A percentile compares a stretch with the other conserved stretches of the same genome.
phyloP scores from a whole-genome alignment of 2,797 vertebrate genomes.

The Sebastes glaucus region DNA sequence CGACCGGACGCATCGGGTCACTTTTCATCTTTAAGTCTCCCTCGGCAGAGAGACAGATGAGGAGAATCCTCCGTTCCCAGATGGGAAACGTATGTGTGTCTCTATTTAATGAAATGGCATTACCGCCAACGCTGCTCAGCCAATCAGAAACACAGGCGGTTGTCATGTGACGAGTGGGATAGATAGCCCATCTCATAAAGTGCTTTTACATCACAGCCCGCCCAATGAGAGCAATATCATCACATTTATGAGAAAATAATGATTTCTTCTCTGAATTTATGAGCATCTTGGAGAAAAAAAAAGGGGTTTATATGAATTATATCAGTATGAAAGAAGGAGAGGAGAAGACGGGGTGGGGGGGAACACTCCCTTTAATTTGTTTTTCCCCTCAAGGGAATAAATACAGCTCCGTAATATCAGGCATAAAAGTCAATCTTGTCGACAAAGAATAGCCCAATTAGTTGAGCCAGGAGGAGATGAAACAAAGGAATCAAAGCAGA shows the following conservation, averaged over 20 bases:
- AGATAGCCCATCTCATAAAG: slow-evolving; percentile 76
- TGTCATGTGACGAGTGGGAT: slow-evolving; percentile 70
- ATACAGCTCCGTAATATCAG: slow-evolving; percentile 75
- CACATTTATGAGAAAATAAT: slow-evolving; percentile 86
- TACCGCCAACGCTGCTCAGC: slow-evolving; percentile 39
- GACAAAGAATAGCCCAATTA: slow-evolving; percentile 78
- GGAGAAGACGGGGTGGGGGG: slow-evolving; percentile 11
- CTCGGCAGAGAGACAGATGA: slow-evolving; percentile 48
- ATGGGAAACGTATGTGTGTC: slow-evolving; percentile 50
- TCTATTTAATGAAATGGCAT: slow-evolving; percentile 72
- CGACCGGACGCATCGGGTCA: slow-evolving; percentile 35
- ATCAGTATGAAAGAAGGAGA: slow-evolving; percentile 53
- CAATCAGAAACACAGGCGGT: slow-evolving; percentile 48
- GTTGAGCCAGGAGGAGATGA: slow-evolving; percentile 66
- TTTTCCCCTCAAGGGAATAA: slow-evolving; percentile 76
- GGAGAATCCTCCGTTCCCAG: slow-evolving; percentile 37
- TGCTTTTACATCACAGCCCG: slow-evolving; percentile 70
- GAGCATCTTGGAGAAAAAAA: slow-evolving; percentile 65
- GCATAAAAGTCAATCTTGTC: slow-evolving; percentile 78
- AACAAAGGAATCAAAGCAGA: slow-evolving; percentile 79
- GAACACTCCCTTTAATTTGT: slow-evolving; percentile 76
- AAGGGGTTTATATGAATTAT: slow-evolving; percentile 71
- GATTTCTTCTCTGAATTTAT: slow-evolving; percentile 82
- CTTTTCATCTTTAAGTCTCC: slow-evolving; percentile 71
- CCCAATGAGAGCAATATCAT: slow-evolving; percentile 82